These are phyloP conservation scores for Bostrychus sinensis DNA, from an alignment of 2,113 vertebrate genomes.

Conservation along the genomic window DNA sequence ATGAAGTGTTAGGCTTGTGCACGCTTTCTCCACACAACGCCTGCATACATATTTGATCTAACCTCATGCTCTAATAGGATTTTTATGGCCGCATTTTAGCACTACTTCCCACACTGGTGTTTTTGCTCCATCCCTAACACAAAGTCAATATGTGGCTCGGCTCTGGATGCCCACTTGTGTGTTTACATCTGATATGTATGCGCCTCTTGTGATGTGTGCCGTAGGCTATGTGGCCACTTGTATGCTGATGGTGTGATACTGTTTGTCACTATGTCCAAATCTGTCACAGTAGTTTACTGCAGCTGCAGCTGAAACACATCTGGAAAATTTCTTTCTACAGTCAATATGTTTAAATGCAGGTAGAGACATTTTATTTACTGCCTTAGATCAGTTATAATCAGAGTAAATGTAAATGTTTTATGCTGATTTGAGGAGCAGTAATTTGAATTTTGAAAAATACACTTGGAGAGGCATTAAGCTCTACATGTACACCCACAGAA, in stretches of 20 bases:
- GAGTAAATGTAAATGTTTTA: too few species aligned
- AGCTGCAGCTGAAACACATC: conserved; percentile 46
- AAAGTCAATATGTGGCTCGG: conserved; percentile 36
- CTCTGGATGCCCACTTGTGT: conserved; percentile 16
- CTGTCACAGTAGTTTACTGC: conserved; percentile 62
- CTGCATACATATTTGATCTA: conserved; percentile 30
- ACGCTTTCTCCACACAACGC: background rate
- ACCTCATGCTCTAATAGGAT: conserved; percentile 7
- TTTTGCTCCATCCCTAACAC: conserved; percentile 33
- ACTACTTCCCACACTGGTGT: conserved; percentile 16
- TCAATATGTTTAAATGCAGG: background rate
- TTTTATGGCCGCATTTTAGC: conserved; percentile 25
- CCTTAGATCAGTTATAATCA: too few species aligned
- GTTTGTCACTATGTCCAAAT: conserved; percentile 69
- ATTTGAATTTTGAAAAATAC: too few species aligned
- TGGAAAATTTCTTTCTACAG: conserved; percentile 16
- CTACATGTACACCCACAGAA: too few species aligned
- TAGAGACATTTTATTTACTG: too few species aligned
- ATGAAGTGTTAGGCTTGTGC: conserved; percentile 30
- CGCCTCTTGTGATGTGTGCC: conserved; percentile 36
- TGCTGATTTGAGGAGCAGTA: too few species aligned
- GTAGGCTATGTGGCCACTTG: conserved; percentile 26
- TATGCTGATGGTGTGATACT: conserved; percentile 53
- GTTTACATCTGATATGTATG: conserved; percentile 27
- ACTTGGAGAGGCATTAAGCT: background rate